Evolutionary conservation across 2,888 invertebrate genomes (phyloP), one percentile per base, ranked within the genome.

Genomic region (Pseudanteris insignis): DNA sequence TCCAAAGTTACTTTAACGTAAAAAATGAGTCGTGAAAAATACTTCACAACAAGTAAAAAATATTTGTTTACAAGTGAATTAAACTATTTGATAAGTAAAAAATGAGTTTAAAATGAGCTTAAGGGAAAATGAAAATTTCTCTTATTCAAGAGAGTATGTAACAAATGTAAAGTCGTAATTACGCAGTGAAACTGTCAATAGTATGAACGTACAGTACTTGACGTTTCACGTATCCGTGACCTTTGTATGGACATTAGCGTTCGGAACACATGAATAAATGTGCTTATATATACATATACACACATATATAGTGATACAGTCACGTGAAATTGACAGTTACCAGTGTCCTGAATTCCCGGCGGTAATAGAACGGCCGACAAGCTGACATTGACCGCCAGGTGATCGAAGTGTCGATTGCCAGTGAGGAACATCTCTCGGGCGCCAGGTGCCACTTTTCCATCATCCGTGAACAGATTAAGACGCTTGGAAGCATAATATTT

Each of bases 291-390:
- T 7, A 33, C 11, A 24, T 14, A 30, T 18, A 40, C 13, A n/a
- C n/a, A 18, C 21, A 34, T 28, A 37, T 48, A 28, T 15, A 41
- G 24, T 21, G 3, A 21, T 7, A 21, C 21, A 7, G 4, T 21
- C 43, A 37, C 14, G 24, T 61, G 54, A 55, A 50, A 50, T 55
- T 44, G 61, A 61, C 48, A 64, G 80, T 69, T 75, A 89, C 89
- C 87, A 70, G 84, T 83, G 73, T 90, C 89, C 70, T 86, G 87
- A 47, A 92, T 86, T 70, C 88, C 89, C 0, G 88, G 87, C 14
- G 96, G 95, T 79, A 96, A 88, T 65, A 97, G 88, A 66, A 96
- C 91, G 41, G 94, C 91, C 77, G 94, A 94, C 71, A 89, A 85
- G 76, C 88, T 91, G 65, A 89, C 86, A 79, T 93, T 94, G 58